Percentiles rank a stretch among this genome's conserved stretches.
These are phyloP conservation scores for Karalla daura DNA, from an alignment of 2,797 vertebrate genomes.

Conservation along the genomic window DNA sequence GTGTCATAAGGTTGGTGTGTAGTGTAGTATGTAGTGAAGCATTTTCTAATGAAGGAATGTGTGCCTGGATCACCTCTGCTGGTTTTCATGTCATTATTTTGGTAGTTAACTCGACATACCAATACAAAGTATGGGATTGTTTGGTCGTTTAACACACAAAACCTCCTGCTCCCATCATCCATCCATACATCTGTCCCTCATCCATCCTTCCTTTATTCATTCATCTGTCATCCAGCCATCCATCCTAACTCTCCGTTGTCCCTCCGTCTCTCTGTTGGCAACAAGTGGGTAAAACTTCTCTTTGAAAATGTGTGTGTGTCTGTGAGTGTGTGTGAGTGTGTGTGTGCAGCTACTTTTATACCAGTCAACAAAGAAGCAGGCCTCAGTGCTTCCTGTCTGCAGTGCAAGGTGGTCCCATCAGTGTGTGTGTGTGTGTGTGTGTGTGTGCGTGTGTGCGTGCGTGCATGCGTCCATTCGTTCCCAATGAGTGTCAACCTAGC, in stretches of 20 bases:
- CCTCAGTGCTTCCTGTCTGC: conserved; percentile 74
- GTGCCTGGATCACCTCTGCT: too few species aligned
- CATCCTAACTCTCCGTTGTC: not conserved
- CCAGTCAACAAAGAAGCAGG: conserved; percentile 57
- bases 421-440: conserved; percentile 42
- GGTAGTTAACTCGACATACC: too few species aligned
- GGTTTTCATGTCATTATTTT: too few species aligned
- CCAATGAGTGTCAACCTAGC: conserved; percentile 29
- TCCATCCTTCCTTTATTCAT: conserved; percentile 12
- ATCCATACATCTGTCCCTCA: not conserved
- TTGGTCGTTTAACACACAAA: too few species aligned
- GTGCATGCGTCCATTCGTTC: conserved; percentile 15
- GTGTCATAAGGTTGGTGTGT: too few species aligned
- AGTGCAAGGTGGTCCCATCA: conserved; percentile 66
- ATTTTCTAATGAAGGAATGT: too few species aligned
- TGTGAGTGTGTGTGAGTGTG: conserved; percentile 35
- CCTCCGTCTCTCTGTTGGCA: conserved; percentile 30
- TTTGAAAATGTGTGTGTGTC: conserved; percentile 27
- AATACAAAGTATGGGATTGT: too few species aligned
- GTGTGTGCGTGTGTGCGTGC: conserved; percentile 25
- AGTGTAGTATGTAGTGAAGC: too few species aligned
- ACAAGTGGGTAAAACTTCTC: conserved; percentile 30
- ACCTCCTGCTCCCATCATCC: conserved; percentile 15
- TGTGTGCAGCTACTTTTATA: conserved; percentile 42
- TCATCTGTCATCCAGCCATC: not conserved